Evolutionary conservation across 2,888 invertebrate genomes (phyloP).

Genomic region (Epistrophe eligans): DNA sequence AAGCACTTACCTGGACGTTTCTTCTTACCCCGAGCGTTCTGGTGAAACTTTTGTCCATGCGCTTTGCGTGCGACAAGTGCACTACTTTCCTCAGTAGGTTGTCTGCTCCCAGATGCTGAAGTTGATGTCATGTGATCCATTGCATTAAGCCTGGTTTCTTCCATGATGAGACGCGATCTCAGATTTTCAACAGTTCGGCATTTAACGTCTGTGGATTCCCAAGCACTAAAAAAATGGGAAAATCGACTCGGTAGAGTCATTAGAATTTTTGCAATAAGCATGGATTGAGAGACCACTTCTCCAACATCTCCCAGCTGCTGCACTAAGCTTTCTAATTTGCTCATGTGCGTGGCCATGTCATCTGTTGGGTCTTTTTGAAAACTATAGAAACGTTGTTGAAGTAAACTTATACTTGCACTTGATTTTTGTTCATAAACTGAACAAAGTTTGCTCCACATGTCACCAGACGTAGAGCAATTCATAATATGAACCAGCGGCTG

Average conservation of each 20-base stretch:
- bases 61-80: background rate
- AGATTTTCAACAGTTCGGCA: constrained; percentile 15
- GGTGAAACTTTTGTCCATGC: constrained; percentile 2
- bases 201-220: no score
- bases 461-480: constrained; percentile 23
- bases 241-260: constrained; percentile 16
- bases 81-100: background rate
- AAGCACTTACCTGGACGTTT: constrained; percentile 32
- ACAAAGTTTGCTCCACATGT: constrained; percentile 42
- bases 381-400: constrained; percentile 69
- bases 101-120: no score
- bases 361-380: constrained; percentile 5
- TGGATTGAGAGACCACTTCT: constrained; percentile 12
- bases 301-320: no score
- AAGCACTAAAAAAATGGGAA: background rate
- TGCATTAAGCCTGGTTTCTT: constrained; percentile 44
- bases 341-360: constrained; percentile 4
- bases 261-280: constrained; percentile 23
- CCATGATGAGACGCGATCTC: constrained; percentile 46
- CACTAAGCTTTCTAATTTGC: no score
- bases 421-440: background rate
- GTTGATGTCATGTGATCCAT: background rate
- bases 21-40: constrained; percentile 7
- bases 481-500: constrained; percentile 45
- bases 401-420: constrained; percentile 46